These are phyloP conservation scores for Lepidonotus clava DNA, from an alignment of 2,888 invertebrate genomes.

Conservation along the genomic window DNA sequence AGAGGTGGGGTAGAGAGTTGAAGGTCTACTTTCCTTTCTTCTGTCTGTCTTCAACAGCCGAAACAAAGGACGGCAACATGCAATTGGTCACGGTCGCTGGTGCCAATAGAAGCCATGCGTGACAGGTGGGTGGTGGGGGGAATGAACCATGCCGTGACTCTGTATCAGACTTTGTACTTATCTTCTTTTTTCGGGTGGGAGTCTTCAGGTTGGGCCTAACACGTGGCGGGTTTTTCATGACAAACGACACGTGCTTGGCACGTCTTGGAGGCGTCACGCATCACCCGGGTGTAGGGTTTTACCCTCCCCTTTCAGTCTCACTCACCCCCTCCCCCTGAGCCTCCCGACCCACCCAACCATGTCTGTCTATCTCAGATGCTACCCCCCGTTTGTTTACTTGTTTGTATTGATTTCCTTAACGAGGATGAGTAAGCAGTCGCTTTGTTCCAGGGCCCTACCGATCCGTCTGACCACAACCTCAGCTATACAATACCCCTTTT, in stretches of 20 bases:
- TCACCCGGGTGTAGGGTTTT: neutral
- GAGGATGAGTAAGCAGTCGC: conserved; percentile 51
- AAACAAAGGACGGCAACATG: conserved; percentile 15
- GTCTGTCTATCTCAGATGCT: too few species aligned
- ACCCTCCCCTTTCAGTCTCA: neutral
- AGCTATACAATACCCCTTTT: conserved; percentile 38
- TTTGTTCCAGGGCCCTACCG: conserved; percentile 15
- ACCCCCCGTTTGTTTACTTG: conserved; percentile 50
- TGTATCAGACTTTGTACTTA: neutral
- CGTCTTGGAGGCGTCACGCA: conserved; percentile 29
- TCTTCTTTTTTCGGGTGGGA: neutral
- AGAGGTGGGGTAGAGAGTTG: neutral
- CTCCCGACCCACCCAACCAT: too few species aligned
- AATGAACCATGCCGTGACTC: neutral
- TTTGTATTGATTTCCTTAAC: conserved; percentile 53
- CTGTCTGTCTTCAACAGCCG: neutral
- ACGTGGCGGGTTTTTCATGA: neutral
- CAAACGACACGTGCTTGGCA: conserved; percentile 9
- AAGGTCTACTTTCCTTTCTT: conserved; percentile 1
- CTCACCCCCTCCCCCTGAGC: too few species aligned
- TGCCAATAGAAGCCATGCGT: conserved; percentile 10
- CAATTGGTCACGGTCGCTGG: conserved; percentile 32
- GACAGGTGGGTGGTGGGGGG: conserved; percentile 16
- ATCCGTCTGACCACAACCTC: conserved; percentile 21
- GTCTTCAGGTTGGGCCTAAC: neutral